Evolutionary conservation across 2,888 invertebrate species (phyloP).

Genomic region (Cephus pygmeus): DNA sequence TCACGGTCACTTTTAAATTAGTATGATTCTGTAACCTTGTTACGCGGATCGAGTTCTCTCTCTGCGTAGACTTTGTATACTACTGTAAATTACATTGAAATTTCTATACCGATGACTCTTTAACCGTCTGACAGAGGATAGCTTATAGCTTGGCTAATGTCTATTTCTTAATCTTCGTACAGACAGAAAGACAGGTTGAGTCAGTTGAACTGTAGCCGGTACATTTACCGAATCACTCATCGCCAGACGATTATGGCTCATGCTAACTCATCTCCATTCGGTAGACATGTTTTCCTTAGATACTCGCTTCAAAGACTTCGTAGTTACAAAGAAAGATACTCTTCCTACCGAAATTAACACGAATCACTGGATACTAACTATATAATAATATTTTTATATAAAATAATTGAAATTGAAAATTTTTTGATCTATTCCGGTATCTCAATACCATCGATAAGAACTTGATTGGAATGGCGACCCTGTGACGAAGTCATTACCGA

Average conservation of each 20-base stretch:
- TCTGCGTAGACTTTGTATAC: not conserved
- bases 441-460: not conserved
- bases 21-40: slow-evolving; percentile 17
- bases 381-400: not conserved
- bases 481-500: not conserved
- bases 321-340: not conserved
- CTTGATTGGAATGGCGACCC: not conserved
- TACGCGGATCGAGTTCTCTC: not conserved
- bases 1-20: slow-evolving; percentile 16
- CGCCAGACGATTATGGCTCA: not conserved
- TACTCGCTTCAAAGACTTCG: not conserved
- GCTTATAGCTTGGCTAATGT: not conserved
- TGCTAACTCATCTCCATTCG: not conserved
- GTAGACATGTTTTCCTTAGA: not conserved
- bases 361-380: not conserved
- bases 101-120: not conserved
- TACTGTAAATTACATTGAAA: not conserved
- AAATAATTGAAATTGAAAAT: not conserved
- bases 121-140: not conserved
- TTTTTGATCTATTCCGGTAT: not conserved
- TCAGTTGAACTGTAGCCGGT: not conserved
- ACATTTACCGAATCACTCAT: not conserved
- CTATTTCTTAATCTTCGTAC: not conserved
- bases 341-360: not conserved
- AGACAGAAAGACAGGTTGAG: not conserved